A percentile compares a stretch with the other conserved stretches of the same genome.
Evolutionary conservation across 2,797 vertebrate species (phyloP).

Genomic region (Steatocranus sp.): DNA sequence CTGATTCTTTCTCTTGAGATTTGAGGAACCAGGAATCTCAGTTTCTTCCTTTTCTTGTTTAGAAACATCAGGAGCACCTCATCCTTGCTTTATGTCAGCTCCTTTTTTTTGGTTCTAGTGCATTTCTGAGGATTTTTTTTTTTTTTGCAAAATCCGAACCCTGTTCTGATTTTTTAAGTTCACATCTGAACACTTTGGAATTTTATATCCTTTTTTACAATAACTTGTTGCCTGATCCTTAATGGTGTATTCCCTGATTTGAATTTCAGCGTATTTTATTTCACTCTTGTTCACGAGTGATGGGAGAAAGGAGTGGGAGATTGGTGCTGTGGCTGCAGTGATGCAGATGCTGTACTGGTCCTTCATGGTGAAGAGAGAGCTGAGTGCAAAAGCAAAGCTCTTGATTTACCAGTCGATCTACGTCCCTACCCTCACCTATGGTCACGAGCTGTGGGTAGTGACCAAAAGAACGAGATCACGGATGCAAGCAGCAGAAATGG

Average conservation of each 20-base stretch:
- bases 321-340: neutral
- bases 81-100: neutral
- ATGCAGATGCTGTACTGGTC: neutral
- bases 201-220: neutral
- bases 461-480: rapidly evolving
- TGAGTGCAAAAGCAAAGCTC: neutral
- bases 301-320: neutral
- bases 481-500: neutral
- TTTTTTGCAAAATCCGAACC: neutral
- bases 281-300: neutral
- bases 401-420: rapidly evolving
- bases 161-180: neutral
- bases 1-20: neutral
- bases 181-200: neutral
- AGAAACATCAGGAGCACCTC: neutral
- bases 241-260: neutral
- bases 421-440: rapidly evolving
- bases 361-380: neutral
- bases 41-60: neutral
- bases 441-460: neutral
- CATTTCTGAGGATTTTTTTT: neutral
- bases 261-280: neutral
- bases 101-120: neutral
- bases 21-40: neutral
- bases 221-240: neutral